phyloP scores from a whole-genome alignment of 1,140 invertebrate species.

The Alviniconcha marisindica region DNA sequence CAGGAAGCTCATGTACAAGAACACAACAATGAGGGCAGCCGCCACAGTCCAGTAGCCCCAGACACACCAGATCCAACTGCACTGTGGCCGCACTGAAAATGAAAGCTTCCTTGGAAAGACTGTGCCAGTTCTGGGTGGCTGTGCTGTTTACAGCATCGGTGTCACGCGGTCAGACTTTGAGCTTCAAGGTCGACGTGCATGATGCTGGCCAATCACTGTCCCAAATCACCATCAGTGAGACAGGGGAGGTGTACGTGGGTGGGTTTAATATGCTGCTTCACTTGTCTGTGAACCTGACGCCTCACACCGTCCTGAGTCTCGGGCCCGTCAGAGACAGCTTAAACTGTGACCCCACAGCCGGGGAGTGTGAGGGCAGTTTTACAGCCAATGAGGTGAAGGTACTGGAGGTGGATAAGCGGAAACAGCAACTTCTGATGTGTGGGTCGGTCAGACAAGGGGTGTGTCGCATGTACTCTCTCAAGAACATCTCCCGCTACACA shows the following conservation, averaged over 20 bases:
- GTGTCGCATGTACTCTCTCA: conserved; percentile 47
- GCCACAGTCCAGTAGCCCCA: not conserved
- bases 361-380: not conserved
- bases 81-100: not conserved
- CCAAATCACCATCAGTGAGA: not conserved
- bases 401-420: conserved; percentile 41
- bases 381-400: conserved; percentile 46
- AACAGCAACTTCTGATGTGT: conserved; percentile 51
- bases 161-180: too few species aligned
- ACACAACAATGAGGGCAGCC: not conserved
- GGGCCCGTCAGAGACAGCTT: conserved; percentile 40
- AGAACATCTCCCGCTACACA: conserved; percentile 19
- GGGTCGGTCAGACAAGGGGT: conserved; percentile 48
- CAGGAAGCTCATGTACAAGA: too few species aligned
- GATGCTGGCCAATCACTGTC: not conserved
- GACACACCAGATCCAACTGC: not conserved
- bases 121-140: not conserved
- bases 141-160: not conserved
- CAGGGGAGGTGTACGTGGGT: conserved; percentile 46
- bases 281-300: conserved; percentile 44
- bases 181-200: not conserved
- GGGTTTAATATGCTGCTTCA: conserved; percentile 48
- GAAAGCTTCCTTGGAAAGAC: not conserved
- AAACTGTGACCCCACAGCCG: conserved; percentile 42
- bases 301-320: not conserved